phyloP scores from a whole-genome alignment of 2,888 invertebrate genomes.

The Cosmia trapezina region DNA sequence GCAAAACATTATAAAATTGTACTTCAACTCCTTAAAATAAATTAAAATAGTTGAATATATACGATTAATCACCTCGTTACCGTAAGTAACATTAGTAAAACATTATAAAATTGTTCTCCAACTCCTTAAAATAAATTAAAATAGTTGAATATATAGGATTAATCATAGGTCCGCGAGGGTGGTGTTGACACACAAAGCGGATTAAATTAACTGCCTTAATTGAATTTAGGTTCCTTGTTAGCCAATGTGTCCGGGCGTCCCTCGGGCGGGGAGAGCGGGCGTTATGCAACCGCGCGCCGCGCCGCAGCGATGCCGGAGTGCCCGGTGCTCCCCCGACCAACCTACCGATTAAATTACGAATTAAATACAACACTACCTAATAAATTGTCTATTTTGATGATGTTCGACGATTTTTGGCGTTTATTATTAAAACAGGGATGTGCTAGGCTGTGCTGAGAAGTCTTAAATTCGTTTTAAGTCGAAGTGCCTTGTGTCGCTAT shows the following conservation, averaged over 20 bases:
- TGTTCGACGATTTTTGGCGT: conserved; percentile 18
- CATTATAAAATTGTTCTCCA: too few species aligned
- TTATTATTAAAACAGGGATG: conserved; percentile 13
- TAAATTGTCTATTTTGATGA: conserved; percentile 43
- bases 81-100: neutral
- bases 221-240: conserved; percentile 90
- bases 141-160: conserved; percentile 75
- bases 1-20: conserved; percentile 17
- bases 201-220: conserved; percentile 90
- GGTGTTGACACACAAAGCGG: conserved; percentile 86
- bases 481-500: neutral
- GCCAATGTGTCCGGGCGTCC: conserved; percentile 82
- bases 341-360: conserved; percentile 67
- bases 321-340: conserved; percentile 50
- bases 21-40: conserved; percentile 30
- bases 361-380: conserved; percentile 66
- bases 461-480: neutral
- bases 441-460: neutral
- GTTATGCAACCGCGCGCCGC: conserved; percentile 65
- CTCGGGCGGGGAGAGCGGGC: conserved; percentile 57
- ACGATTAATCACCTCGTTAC: conserved; percentile 81
- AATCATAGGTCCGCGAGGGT: conserved; percentile 80
- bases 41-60: conserved; percentile 71
- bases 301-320: conserved; percentile 42
- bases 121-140: conserved; percentile 49